These are phyloP conservation scores for Noctuana brunneofusca DNA, from an alignment of 2,888 invertebrate species.

Conservation along the genomic window DNA sequence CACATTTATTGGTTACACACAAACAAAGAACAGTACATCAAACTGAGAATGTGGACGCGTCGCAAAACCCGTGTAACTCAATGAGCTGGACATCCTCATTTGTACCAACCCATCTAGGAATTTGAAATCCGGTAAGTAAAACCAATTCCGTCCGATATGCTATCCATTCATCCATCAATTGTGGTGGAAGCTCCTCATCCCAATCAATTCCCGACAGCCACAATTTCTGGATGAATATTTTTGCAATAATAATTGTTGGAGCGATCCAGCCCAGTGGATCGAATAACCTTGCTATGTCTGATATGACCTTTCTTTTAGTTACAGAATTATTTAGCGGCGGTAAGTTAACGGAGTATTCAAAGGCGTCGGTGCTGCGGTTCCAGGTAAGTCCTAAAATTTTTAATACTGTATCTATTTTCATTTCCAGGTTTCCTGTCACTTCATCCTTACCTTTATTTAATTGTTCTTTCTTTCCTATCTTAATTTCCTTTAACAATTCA, in stretches of 20 bases:
- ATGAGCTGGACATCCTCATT: conserved; percentile 12
- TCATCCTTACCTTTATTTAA: conserved; percentile 15
- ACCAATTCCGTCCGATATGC: conserved; percentile 32
- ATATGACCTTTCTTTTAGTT: conserved; percentile 48
- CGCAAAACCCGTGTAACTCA: conserved; percentile 40
- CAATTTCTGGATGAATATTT: conserved; percentile 47
- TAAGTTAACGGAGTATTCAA: conserved; percentile 42
- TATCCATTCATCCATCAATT: conserved; percentile 40
- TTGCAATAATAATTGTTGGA: conserved; percentile 42
- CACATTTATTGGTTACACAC: no score
- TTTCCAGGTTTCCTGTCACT: conserved; percentile 17
- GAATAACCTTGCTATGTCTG: conserved; percentile 45
- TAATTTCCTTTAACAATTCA: conserved; percentile 34
- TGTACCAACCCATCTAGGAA: conserved; percentile 37
- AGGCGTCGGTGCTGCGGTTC: conserved; percentile 42
- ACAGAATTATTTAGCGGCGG: conserved; percentile 35
- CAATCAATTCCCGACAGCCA: conserved; percentile 47
- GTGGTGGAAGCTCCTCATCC: conserved; percentile 42
- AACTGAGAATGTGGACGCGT: no score
- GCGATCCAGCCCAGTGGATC: conserved; percentile 50
- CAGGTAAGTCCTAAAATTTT: conserved; percentile 47
- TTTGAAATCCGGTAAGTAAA: conserved; percentile 26
- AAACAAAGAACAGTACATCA: no score
- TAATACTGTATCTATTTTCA: conserved; percentile 39
- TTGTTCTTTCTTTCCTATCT: conserved; percentile 13